Evolutionary conservation across 1,140 invertebrate genomes (phyloP).

Genomic region (Leptinotarsa lineolata): DNA sequence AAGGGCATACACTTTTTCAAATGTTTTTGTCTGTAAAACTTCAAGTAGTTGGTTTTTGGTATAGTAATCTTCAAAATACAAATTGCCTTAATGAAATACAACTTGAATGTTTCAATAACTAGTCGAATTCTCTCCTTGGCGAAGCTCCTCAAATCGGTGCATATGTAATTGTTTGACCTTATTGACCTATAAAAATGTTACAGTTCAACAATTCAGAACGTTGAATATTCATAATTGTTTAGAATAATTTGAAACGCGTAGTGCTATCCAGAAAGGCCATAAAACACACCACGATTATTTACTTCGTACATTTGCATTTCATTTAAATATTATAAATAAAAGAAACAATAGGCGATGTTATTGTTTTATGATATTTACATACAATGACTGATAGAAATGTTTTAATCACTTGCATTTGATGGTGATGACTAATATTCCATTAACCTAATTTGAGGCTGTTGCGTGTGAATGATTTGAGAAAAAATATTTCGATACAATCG

Average conservation of each 20-base stretch:
- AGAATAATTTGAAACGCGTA: neutral
- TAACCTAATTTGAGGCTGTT: neutral
- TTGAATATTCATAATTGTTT: conserved; percentile 2
- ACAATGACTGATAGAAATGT: conserved; percentile 3
- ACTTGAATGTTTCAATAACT: too few relatives aligned
- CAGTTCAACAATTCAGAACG: neutral
- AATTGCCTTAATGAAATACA: too few relatives aligned
- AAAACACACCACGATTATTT: neutral
- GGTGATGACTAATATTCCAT: neutral
- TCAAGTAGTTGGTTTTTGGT: too few relatives aligned
- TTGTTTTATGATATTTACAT: neutral
- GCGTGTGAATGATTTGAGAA: neutral
- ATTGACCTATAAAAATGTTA: neutral
- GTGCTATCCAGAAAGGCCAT: neutral
- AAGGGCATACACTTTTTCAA: too few relatives aligned
- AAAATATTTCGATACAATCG: neutral
- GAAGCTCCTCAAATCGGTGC: neutral
- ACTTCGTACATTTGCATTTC: neutral
- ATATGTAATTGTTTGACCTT: neutral
- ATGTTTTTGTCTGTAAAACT: too few relatives aligned
- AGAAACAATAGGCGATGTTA: conserved; percentile 5
- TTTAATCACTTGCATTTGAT: neutral
- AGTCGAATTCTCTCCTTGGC: neutral
- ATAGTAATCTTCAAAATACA: too few relatives aligned
- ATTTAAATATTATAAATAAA: neutral